These are phyloP conservation scores for Orthosia gothica DNA, from an alignment of 2,888 invertebrate genomes.

Conservation along the genomic window DNA sequence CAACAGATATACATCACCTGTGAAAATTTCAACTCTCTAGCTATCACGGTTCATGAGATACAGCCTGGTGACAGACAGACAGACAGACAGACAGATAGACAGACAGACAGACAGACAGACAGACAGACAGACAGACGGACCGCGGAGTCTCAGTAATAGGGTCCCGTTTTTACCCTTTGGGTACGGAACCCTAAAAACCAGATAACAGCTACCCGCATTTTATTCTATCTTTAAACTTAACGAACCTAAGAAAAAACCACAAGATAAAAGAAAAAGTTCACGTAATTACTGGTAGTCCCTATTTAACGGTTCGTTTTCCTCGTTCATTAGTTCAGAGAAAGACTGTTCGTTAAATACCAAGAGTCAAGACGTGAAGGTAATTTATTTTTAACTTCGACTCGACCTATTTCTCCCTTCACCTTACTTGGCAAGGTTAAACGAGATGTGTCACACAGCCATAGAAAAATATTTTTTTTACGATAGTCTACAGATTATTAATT, in stretches of 20 bases:
- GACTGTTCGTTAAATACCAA: constrained; percentile 50
- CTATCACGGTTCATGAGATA: too few relatives aligned
- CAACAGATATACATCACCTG: too few relatives aligned
- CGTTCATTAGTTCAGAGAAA: constrained; percentile 53
- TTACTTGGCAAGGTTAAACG: constrained; percentile 13
- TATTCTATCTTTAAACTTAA: constrained; percentile 17
- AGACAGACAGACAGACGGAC: too few relatives aligned
- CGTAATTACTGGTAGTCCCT: constrained; percentile 32
- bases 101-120: too few relatives aligned
- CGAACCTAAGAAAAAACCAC: neutral
- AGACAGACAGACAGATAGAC: too few relatives aligned
- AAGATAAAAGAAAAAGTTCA: neutral
- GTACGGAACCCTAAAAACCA: too few relatives aligned
- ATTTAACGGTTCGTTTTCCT: constrained; percentile 41
- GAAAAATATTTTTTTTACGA: too few relatives aligned
- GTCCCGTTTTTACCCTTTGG: too few relatives aligned
- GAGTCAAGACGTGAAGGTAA: constrained; percentile 3
- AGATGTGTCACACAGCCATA: neutral
- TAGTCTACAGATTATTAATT: too few relatives aligned
- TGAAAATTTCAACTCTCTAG: too few relatives aligned
- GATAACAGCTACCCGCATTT: neutral
- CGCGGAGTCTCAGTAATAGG: too few relatives aligned
- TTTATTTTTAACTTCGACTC: constrained; percentile 32
- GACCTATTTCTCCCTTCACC: constrained; percentile 21
- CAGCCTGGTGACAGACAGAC: too few relatives aligned